Evolutionary conservation across 2,113 vertebrate genomes (phyloP), one percentile per base, ranked within the genome.

Genomic region (Aspidoscelis tigris): DNA sequence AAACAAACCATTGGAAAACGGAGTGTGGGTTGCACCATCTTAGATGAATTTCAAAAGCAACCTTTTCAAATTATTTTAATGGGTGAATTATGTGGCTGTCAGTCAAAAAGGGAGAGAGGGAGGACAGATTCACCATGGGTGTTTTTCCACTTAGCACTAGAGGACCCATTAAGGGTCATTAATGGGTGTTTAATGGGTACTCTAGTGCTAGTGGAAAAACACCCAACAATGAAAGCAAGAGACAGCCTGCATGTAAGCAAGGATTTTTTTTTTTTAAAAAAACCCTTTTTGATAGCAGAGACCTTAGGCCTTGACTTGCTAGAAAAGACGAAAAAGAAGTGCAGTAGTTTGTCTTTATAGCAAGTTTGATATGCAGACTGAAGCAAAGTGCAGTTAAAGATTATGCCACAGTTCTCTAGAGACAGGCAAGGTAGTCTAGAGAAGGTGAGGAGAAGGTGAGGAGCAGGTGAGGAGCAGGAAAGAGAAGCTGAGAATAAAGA

Each of bases 401-500:
- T 90, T 92, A 84, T 12, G 4, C n/a, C 78, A 81, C 87, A 85
- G 85, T 89, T 90, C 92, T 84, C 93, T 84, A 50, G 84, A 90
- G 90, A 76, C 81, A 86, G 77, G 22, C 83, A 18, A 84, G 53
- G 90, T 84, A 92, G 89, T 88, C 74, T 90, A 84, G 91, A 93
- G 91, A 92, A 41, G 81, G 86, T 92, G 89, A 91, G 33, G 91
- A 93, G 91, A 92, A 41, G 81, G 86, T 92, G 89, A 91, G 33
- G 33, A 33, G 33, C 84, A 90, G 75, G 83, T 84, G 39, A 78
- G 47, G 90, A 39, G 75, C 53, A 86, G 69, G 89, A 70, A n/a
- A 90, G 72, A 91, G 65, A 24, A 73, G 73, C 87, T 77, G 82
- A 92, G 76, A 80, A 58, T 69, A 88, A 83, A 92, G 91, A 93